Evolutionary conservation across 2,888 invertebrate species (phyloP).

Genomic region (Axea sp.): DNA sequence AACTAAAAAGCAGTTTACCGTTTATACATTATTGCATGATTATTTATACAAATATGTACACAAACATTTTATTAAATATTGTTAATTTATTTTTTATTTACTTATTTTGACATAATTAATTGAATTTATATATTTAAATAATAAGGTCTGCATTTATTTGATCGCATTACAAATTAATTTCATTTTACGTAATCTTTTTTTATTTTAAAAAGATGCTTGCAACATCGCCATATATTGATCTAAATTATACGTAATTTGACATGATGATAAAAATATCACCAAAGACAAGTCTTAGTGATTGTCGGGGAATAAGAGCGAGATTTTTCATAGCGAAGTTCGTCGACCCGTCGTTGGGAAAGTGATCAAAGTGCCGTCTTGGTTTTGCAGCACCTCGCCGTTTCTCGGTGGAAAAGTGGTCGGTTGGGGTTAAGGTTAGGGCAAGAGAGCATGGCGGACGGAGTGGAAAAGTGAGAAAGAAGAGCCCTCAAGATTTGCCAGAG

Average conservation of each 20-base stretch:
- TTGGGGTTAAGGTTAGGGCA: slow-evolving; percentile 60
- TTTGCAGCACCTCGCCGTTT: slow-evolving; percentile 61
- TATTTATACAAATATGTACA: too few species aligned
- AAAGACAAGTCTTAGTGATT: slow-evolving; percentile 44
- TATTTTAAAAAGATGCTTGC: too few species aligned
- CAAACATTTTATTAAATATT: too few species aligned
- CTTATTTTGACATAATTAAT: too few species aligned
- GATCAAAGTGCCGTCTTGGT: slow-evolving; percentile 76
- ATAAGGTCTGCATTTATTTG: too few species aligned
- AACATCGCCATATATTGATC: background rate
- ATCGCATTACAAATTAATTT: too few species aligned
- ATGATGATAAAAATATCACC: slow-evolving; percentile 41
- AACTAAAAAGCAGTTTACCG: too few species aligned
- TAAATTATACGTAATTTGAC: slow-evolving; percentile 11
- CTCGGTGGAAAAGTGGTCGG: slow-evolving; percentile 42
- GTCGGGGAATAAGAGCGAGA: slow-evolving; percentile 37
- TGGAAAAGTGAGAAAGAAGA: slow-evolving; percentile 66
- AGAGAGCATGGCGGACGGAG: slow-evolving; percentile 62
- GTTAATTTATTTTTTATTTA: too few species aligned
- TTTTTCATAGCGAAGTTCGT: slow-evolving; percentile 60
- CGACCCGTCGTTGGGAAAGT: slow-evolving; percentile 66
- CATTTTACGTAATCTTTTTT: too few species aligned
- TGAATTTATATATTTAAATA: too few species aligned
- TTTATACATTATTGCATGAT: too few species aligned
- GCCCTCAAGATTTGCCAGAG: slow-evolving; percentile 78